phyloP scores from a whole-genome alignment of 2,888 invertebrate genomes.

The Ethmia dodecea region DNA sequence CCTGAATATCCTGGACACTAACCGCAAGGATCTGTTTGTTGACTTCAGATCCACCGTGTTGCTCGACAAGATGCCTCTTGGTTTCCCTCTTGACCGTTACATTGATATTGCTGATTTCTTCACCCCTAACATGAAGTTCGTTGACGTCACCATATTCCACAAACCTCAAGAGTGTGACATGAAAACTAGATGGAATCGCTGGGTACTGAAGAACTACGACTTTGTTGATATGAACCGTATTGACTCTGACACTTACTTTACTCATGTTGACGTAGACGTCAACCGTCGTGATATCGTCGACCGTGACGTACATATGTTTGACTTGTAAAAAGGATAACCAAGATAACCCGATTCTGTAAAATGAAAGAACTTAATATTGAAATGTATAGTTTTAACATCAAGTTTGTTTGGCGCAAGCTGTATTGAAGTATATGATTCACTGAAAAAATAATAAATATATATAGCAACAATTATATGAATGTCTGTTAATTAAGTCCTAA shows the following conservation, averaged over 20 bases:
- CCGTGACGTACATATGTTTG: too few species aligned
- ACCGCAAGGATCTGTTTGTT: slow-evolving; percentile 55
- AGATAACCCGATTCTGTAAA: too few species aligned
- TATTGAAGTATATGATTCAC: too few species aligned
- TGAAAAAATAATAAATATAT: too few species aligned
- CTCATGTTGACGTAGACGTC: slow-evolving; percentile 41
- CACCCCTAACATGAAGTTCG: slow-evolving; percentile 82
- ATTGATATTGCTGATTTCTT: slow-evolving; percentile 78
- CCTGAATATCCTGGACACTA: slow-evolving; percentile 48
- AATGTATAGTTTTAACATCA: too few species aligned
- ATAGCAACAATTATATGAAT: too few species aligned
- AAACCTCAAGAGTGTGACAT: slow-evolving; percentile 66
- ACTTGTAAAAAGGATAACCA: too few species aligned
- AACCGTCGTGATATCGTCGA: too few species aligned
- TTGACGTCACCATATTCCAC: slow-evolving; percentile 82
- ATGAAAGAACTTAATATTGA: too few species aligned
- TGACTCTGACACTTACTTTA: slow-evolving; percentile 38
- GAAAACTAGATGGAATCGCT: slow-evolving; percentile 60
- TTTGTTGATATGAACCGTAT: slow-evolving; percentile 43
- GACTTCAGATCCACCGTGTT: slow-evolving; percentile 59
- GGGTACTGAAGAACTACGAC: slow-evolving; percentile 52
- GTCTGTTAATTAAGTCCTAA: too few species aligned
- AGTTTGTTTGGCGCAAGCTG: too few species aligned
- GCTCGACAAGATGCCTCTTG: slow-evolving; percentile 81
- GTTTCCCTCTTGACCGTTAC: slow-evolving; percentile 85